Evolutionary conservation across 2,888 invertebrate species (phyloP).

Genomic region (Drosophila kuntzei): DNA sequence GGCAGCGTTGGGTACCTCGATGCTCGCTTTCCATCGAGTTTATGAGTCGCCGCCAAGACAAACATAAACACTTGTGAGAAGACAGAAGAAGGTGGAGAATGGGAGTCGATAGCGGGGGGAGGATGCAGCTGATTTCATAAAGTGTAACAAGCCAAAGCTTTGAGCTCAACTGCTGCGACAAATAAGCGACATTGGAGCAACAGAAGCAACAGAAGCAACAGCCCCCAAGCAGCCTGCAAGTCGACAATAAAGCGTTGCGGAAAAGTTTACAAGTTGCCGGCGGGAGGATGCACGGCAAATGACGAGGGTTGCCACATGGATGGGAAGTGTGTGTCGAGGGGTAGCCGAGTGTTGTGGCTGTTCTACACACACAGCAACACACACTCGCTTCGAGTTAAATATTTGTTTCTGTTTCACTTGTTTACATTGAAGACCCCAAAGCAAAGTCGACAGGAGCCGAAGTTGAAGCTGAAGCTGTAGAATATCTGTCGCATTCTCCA

Average conservation of each 20-base stretch:
- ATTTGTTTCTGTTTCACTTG: conserved; percentile 73
- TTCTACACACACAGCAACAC: conserved; percentile 25
- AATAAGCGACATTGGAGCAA: conserved; percentile 57
- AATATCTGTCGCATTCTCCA: conserved; percentile 22
- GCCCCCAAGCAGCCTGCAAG: conserved; percentile 44
- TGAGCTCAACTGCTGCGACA: conserved; percentile 74
- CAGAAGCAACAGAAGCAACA: conserved; percentile 31
- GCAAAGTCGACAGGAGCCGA: conserved; percentile 53
- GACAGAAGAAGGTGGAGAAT: background rate
- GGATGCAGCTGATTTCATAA: conserved; percentile 74
- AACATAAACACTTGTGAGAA: conserved; percentile 75
- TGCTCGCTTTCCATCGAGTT: conserved; percentile 63
- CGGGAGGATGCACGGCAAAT: conserved; percentile 14
- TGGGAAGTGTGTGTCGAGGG: background rate
- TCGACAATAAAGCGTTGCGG: conserved; percentile 62
- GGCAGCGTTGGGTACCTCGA: conserved; percentile 49
- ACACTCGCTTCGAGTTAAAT: conserved; percentile 66
- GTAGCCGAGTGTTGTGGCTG: conserved; percentile 43
- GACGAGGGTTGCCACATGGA: background rate
- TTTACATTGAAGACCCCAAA: conserved; percentile 76
- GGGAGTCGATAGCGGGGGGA: background rate
- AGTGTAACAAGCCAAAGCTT: conserved; percentile 78
- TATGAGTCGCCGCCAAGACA: conserved; percentile 75
- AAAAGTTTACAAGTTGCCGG: conserved; percentile 70
- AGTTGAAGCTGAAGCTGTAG: background rate